A percentile compares a stretch with the other conserved stretches of the same genome.
phyloP scores from a whole-genome alignment of 2,888 invertebrate species.

The Parnassius mnemosyne region DNA sequence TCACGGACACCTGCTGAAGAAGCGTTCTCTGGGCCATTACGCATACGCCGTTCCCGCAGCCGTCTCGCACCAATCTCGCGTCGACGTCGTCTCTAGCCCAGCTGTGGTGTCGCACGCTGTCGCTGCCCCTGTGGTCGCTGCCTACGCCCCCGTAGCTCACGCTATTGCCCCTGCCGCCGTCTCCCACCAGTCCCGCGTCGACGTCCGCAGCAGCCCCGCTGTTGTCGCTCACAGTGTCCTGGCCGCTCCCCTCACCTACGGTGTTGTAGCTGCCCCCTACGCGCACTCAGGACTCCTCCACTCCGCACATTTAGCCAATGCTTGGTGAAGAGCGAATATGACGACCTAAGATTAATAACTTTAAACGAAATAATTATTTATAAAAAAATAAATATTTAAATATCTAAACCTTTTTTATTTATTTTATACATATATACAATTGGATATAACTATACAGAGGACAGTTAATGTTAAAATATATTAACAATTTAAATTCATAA shows the following conservation, averaged over 20 bases:
- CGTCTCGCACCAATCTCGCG: slow-evolving; percentile 38
- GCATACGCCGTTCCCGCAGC: slow-evolving; percentile 50
- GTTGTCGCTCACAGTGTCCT: slow-evolving; percentile 41
- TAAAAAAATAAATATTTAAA: slow-evolving; percentile 34
- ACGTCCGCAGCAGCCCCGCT: slow-evolving; percentile 42
- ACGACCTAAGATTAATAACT: slow-evolving; percentile 49
- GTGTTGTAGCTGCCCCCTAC: slow-evolving; percentile 41
- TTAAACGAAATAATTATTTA: slow-evolving; percentile 45
- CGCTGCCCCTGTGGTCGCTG: slow-evolving; percentile 44
- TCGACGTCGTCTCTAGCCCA: slow-evolving; percentile 35
- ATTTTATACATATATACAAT: too few species aligned
- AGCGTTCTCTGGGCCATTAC: slow-evolving; percentile 47
- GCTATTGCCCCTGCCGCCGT: slow-evolving; percentile 66
- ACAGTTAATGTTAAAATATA: too few species aligned
- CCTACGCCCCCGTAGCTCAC: slow-evolving; percentile 42
- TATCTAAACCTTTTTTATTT: slow-evolving; percentile 8
- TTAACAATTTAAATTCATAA: too few species aligned
- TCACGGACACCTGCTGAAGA: slow-evolving; percentile 51
- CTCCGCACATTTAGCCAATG: slow-evolving; percentile 49
- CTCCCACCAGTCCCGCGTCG: slow-evolving; percentile 75
- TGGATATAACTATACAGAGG: not conserved
- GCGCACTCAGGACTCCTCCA: slow-evolving; percentile 41
- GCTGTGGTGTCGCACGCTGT: slow-evolving; percentile 43
- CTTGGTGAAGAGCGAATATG: slow-evolving; percentile 65
- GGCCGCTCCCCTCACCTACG: slow-evolving; percentile 49